Evolutionary conservation across 2,888 invertebrate genomes (phyloP), one percentile per base, ranked within the genome.

Genomic region (Gerris lacustris): DNA sequence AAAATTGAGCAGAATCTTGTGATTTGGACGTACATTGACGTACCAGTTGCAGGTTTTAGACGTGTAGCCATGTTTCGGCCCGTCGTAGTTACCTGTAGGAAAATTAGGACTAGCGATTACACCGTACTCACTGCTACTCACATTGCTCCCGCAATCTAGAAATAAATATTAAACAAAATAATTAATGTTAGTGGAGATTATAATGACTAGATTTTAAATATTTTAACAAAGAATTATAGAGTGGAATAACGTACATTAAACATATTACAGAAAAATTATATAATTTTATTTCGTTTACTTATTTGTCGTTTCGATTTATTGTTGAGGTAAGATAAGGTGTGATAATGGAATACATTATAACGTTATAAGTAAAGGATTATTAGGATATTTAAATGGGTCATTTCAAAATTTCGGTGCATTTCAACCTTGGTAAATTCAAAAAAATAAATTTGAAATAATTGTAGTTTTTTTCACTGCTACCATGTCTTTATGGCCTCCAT

Each of bases 31-130:
- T 73, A 94, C 95, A 74, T 87, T 89, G 79, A 99, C 91, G 80
- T 91, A 92, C 98, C 98, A 99, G 82, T 97, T 95, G 83, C 98
- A 99, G 74, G 92, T 92, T 80, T 90, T 89, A 76, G 92, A 92
- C 68, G 93, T 90, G 76, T 89, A 84, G 70, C 89, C 90, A 75
- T 87, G 86, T 66, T 87, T 83, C 2, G 92, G 92, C 67, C 91
- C 88, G 79, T 90, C 90, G 83, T 98, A 98, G 77, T 94, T 90
- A 73, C 87, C 86, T 55, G 55, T 55, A 69, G 96, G 96, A 84
- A 88, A 96, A 78, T 92, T 91, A 66, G 96, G 96, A 76, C 95
- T 94, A 74, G 89, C 87, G 77, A 95, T 91, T 79, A 86, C 89
- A 80, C 88, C 93, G 78, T 87, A 91, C 80, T 91, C 90, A 78